Base-by-base conservation (phyloP, 2,888 invertebrate species). In the Chaitophorus viminalis region DNA sequence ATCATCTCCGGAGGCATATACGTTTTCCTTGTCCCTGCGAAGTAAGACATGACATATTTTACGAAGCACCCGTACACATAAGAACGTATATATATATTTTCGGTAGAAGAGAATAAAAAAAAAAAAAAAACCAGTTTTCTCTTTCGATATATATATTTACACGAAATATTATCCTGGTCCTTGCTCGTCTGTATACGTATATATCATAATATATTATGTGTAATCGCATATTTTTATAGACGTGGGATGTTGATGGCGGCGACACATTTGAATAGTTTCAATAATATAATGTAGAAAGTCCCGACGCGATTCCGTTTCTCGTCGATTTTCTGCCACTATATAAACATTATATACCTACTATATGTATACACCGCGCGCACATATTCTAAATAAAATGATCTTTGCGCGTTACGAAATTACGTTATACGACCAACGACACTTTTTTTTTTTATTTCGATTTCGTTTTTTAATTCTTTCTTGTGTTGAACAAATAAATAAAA, bases 381-480 rank as follows among this genome's bases (percentile, higher is more conserved):
- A 31, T 33, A 11, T 21, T 25, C 60, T 5, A 52, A 54, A 78
- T 46, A 78, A 78, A 33, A 33, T 31, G 33, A 78, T 54, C 78
- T 6, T 14, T 5, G 29, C 70, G 11, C 78, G 78, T 78, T 78
- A 78, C 33, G 31, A 54, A 54, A 78, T 78, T 52, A 29, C 25
- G 25, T n/a, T n/a, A n/a, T n/a, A n/a, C n/a, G n/a, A n/a, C n/a
- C n/a, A n/a, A 65, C 65, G 65, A 79, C 36, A 79, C 39, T 65
- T 65, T 78, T 54, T 78, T 36, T 33, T 36, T n/a, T 31, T 54
- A 60, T 54, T 60, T 21, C 79, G 79, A 79, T 79, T 65, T 79
- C 79, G 79, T 79, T 78, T 79, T 65, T 79, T 79, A 65, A n/a
- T 79, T 79, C 65, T n/a, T 78, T 78, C 6, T 78, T 68, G 33